Percentiles rank a stretch among this genome's conserved stretches.
These are phyloP conservation scores for Polydrusus pterygomalis DNA, from an alignment of 2,888 invertebrate genomes.

Conservation along the genomic window DNA sequence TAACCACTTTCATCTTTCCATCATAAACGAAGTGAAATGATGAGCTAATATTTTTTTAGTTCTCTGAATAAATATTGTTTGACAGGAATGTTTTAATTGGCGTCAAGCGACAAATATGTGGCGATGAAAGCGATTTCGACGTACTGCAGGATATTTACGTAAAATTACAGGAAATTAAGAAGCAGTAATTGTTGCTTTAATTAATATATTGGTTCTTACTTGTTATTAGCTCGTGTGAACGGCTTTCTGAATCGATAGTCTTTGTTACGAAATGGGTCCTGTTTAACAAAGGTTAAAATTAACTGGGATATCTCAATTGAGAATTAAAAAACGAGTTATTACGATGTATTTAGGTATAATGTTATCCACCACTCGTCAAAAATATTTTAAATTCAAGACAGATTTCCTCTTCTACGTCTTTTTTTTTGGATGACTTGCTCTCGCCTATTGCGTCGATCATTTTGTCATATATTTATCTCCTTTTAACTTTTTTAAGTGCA, in stretches of 20 bases:
- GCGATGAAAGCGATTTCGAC: conserved; percentile 45
- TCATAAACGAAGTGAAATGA: conserved; percentile 26
- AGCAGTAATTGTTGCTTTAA: conserved; percentile 47
- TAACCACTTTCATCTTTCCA: conserved; percentile 31
- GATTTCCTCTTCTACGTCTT: no score
- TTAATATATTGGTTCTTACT: conserved; percentile 35
- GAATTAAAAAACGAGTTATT: no score
- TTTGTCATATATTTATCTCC: no score
- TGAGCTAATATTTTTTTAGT: conserved; percentile 29
- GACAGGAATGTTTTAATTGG: conserved; percentile 46
- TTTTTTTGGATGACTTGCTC: no score
- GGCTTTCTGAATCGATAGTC: conserved; percentile 8
- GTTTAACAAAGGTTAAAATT: neutral
- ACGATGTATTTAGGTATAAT: no score
- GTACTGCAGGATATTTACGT: conserved; percentile 48
- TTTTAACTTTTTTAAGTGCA: no score
- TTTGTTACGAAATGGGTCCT: neutral
- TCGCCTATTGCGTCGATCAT: no score
- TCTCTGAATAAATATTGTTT: conserved; percentile 21
- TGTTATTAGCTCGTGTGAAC: conserved; percentile 48
- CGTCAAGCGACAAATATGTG: conserved; percentile 50
- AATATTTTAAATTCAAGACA: no score
- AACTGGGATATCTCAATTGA: neutral
- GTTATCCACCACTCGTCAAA: no score
- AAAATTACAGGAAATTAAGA: conserved; percentile 46